Conservation (phyloP, 2,113 vertebrate genomes). For the Poeciliopsis occidentalis region DNA sequence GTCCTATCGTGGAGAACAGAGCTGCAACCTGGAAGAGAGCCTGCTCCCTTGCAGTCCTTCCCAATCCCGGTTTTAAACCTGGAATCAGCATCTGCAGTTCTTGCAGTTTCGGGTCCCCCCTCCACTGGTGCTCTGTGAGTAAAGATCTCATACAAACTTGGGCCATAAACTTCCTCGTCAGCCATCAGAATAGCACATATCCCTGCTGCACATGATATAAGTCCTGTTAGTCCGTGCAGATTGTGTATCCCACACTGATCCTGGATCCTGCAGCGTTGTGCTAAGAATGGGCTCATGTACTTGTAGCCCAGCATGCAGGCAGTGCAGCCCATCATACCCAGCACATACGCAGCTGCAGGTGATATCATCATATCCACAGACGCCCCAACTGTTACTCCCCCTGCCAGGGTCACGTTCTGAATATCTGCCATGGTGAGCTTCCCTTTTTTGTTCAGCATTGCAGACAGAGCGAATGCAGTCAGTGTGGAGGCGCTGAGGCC, state of each 20-base stretch:
- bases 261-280: conserved; percentile 66
- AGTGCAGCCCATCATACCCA: conserved; percentile 80
- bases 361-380: conserved; percentile 83
- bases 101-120: conserved; percentile 57
- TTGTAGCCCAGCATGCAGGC: conserved; percentile 83
- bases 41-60: conserved; percentile 64
- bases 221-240: conserved; percentile 83
- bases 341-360: conserved; percentile 74
- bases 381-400: conserved; percentile 81
- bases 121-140: conserved; percentile 55
- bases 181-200: conserved; percentile 73
- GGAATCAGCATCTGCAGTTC: conserved; percentile 71
- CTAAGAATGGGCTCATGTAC: conserved; percentile 81
- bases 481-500: conserved; percentile 81
- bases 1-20: conserved; percentile 68
- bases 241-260: conserved; percentile 89
- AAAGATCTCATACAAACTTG: conserved; percentile 74
- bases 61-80: conserved; percentile 68
- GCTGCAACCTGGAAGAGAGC: conserved; percentile 80
- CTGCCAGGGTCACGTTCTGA: conserved; percentile 86
- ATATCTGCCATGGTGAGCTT: conserved; percentile 82
- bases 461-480: conserved; percentile 81
- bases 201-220: conserved; percentile 80
- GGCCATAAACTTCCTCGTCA: conserved; percentile 63
- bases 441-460: conserved; percentile 78